These are phyloP conservation scores for Lithophane ornitopus DNA, from an alignment of 2,888 invertebrate species.

Conservation along the genomic window DNA sequence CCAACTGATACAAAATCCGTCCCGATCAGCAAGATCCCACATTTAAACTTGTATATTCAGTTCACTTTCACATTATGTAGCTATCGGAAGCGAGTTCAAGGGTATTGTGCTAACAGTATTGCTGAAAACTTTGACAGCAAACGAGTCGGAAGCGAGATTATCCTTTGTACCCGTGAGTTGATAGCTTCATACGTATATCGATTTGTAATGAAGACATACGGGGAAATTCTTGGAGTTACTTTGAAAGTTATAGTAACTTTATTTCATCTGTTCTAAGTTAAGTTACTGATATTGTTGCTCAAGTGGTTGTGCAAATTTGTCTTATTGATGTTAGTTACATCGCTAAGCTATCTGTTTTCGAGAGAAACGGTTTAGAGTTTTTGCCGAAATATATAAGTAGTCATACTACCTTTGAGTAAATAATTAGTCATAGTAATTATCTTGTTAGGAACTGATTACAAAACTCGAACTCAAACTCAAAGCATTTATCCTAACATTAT, in stretches of 20 bases:
- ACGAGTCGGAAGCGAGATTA: constrained; percentile 71
- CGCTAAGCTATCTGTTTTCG: constrained; percentile 1
- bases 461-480: too few relatives aligned
- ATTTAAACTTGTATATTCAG: constrained; percentile 30
- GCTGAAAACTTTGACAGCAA: constrained; percentile 70
- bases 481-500: too few relatives aligned
- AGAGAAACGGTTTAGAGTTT: neutral
- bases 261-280: constrained; percentile 7
- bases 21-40: constrained; percentile 43
- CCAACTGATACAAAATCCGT: constrained; percentile 38
- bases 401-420: neutral
- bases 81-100: constrained; percentile 53
- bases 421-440: neutral
- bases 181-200: constrained; percentile 60
- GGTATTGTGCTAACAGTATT: constrained; percentile 70
- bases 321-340: neutral
- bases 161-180: constrained; percentile 67
- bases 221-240: constrained; percentile 7
- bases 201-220: constrained; percentile 34
- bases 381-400: too few relatives aligned
- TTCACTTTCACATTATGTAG: constrained; percentile 42
- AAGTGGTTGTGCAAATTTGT: constrained; percentile 8
- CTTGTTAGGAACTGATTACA: neutral
- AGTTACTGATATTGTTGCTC: constrained; percentile 7
- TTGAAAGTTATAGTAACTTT: constrained; percentile 17